Conservation (phyloP, 2,113 vertebrate genomes). For the Sprattus sprattus region DNA sequence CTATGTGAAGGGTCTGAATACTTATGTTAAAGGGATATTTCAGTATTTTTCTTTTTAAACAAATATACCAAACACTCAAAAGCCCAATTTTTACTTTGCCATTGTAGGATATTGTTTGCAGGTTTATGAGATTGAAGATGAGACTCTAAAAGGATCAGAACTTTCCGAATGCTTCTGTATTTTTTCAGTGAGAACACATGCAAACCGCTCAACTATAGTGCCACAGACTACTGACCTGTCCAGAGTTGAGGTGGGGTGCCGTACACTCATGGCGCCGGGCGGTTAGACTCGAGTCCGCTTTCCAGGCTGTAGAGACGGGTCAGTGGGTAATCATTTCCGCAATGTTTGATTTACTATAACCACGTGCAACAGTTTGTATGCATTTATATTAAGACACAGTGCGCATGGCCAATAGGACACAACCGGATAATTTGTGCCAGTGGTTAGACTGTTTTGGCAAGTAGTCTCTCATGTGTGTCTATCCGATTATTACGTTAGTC, state of each 20-base stretch:
- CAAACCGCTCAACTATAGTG: background rate
- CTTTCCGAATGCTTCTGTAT: no score
- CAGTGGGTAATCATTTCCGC: conserved; percentile 43
- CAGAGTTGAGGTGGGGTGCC: conserved; percentile 71
- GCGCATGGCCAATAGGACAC: background rate
- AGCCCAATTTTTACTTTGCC: no score
- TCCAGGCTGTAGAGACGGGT: conserved; percentile 32
- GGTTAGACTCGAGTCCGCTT: conserved; percentile 52
- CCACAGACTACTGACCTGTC: conserved; percentile 67
- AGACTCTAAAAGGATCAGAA: no score
- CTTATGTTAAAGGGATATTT: no score
- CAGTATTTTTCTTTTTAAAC: no score
- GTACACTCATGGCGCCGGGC: conserved; percentile 70
- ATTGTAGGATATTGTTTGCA: no score
- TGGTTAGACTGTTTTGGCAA: background rate
- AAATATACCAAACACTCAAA: no score
- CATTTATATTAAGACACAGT: background rate
- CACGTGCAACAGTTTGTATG: background rate
- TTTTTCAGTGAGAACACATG: background rate
- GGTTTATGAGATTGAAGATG: no score
- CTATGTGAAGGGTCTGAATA: no score
- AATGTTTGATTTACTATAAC: background rate
- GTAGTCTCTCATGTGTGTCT: background rate
- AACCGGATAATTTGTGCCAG: background rate
- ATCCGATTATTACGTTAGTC: background rate